Evolutionary conservation across 35 echinoderm and acorn worm genomes (phyloP), one percentile per base, ranked within the genome.

Genomic region (Heliocidaris tuberculata): DNA sequence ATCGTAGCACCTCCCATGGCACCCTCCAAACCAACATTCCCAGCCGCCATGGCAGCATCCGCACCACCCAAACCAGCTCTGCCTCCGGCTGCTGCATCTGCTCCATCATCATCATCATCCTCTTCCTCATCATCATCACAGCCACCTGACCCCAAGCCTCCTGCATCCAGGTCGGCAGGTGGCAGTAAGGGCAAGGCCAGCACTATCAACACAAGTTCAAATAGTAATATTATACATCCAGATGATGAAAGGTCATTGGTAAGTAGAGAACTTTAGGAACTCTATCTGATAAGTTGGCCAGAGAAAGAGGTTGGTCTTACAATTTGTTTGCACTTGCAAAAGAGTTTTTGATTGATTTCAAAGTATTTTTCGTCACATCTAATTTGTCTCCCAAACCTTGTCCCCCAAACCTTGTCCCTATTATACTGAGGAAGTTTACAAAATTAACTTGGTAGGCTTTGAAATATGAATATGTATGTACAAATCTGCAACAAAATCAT

Each of bases 241-340:
- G 98, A 99, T 88, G 98, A 99, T 85, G 98, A 99, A 30, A 47
- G 97, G 19, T 99, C 98, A 94, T 95, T 99, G 97, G 98, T 99
- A 93, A 96, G 98, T 96, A 94, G 17, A 42, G 47, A 86, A 49
- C 85, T 86, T 7, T 70, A 32, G 88, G 27, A 35, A 35, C 87
- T 89, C 31, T 19, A 30, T 42, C 47, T 32, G 31, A 48, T 42
- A 42, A 48, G 29, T 89, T 89, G 47, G 47, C 47, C 47, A 42
- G 31, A 89, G 16, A 48, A 15, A 89, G 15, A 89, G 31, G 31
- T 89, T 48, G 47, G 31, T 32, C 31, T 13, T 32, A 42, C 47
- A 32, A n/a, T 42, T 35, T 48, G 24, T 48, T 89, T 15, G 21
- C 24, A 47, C 31, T 24, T 86, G 2, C 31, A 42, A 89, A 48